phyloP scores from a whole-genome alignment of 2,888 invertebrate genomes.

The Lepidocyrtoides sp. region DNA sequence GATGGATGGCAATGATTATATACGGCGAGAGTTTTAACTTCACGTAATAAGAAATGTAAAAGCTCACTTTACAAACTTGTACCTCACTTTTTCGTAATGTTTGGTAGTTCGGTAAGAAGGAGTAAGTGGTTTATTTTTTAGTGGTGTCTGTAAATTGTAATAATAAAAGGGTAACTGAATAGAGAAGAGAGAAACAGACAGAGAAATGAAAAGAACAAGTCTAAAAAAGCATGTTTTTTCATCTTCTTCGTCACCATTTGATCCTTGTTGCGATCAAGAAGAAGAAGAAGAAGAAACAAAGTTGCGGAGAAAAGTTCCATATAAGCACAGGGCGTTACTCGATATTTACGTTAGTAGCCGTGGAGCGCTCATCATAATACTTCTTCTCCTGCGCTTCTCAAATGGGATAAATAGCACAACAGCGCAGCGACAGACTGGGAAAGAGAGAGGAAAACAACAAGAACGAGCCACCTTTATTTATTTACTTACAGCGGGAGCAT shows the following conservation, averaged over 20 bases:
- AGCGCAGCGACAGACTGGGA: background rate
- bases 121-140: conserved; percentile 36
- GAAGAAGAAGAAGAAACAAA: conserved; percentile 26
- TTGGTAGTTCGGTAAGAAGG: too few species aligned
- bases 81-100: background rate
- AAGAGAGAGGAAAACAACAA: conserved; percentile 33
- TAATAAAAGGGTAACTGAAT: conserved; percentile 58
- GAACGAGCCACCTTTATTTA: conserved; percentile 67
- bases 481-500: conserved; percentile 63
- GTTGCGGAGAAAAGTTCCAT: conserved; percentile 77
- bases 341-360: conserved; percentile 74
- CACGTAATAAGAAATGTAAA: conserved; percentile 38
- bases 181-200: conserved; percentile 30
- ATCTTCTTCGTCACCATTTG: background rate
- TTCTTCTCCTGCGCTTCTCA: conserved; percentile 17
- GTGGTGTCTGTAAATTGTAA: conserved; percentile 61
- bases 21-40: background rate
- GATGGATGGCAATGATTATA: background rate
- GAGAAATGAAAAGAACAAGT: conserved; percentile 65
- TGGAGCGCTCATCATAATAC: conserved; percentile 62
- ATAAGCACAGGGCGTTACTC: conserved; percentile 78
- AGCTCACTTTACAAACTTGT: conserved; percentile 29
- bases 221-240: conserved; percentile 71
- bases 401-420: conserved; percentile 49
- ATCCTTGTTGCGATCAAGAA: conserved; percentile 43